A percentile compares a stretch with the other conserved stretches of the same genome.
Evolutionary conservation across 2,888 invertebrate genomes (phyloP).

Genomic region (Tipula confusa): DNA sequence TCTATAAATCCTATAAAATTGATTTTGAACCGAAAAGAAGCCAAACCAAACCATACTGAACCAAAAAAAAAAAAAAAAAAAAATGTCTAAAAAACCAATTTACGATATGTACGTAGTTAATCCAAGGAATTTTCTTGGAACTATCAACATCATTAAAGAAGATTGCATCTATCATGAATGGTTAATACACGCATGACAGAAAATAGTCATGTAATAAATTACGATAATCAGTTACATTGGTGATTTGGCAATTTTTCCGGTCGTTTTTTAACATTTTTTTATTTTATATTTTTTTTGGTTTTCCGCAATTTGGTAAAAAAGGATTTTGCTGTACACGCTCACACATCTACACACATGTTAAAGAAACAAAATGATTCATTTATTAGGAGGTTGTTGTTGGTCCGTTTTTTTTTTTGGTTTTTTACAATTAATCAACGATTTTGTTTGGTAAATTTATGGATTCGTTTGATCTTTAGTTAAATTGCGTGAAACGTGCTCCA

Average conservation of each 20-base stretch:
- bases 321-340: neutral
- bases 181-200: conserved; percentile 25
- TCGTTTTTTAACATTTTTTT: neutral
- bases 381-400: neutral
- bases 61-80: neutral
- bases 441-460: neutral
- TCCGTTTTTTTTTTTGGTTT: no score
- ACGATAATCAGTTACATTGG: conserved; percentile 25
- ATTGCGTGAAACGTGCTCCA: neutral
- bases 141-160: conserved; percentile 25
- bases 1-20: conserved; percentile 25
- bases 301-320: conserved; percentile 12
- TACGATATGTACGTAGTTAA: conserved; percentile 20
- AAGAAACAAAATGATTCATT: neutral
- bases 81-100: conserved; percentile 21
- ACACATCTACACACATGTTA: no score
- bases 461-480: neutral
- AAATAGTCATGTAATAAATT: conserved; percentile 25
- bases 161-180: conserved; percentile 20
- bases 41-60: neutral
- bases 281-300: neutral
- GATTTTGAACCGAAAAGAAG: neutral
- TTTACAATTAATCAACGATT: neutral
- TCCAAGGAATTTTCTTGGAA: conserved; percentile 14
- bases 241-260: conserved; percentile 21